Evolutionary conservation across 2,888 invertebrate species (phyloP).

Genomic region (Clanis bilineata): DNA sequence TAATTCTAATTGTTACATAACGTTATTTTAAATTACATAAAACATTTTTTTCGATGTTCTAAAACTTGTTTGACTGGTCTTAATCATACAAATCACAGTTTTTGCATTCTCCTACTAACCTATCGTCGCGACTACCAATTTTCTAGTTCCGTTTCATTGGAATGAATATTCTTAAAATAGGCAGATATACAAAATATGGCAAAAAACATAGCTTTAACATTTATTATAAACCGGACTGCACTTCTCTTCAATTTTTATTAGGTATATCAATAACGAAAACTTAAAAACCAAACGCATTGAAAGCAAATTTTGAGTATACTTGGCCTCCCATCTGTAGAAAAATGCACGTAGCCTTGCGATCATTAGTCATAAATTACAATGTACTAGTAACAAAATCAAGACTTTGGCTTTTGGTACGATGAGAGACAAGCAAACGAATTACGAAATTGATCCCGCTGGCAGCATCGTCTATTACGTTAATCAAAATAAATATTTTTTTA

Average conservation of each 20-base stretch:
- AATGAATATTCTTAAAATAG: constrained; percentile 67
- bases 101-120: constrained; percentile 78
- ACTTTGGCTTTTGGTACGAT: not conserved
- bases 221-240: constrained; percentile 27
- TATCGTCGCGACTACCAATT: constrained; percentile 75
- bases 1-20: constrained; percentile 61
- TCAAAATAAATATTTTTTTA: no score
- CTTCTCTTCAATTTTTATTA: constrained; percentile 2
- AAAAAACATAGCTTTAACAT: constrained; percentile 43
- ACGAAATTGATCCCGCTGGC: no score
- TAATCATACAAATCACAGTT: constrained; percentile 81
- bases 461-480: no score
- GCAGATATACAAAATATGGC: constrained; percentile 69
- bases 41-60: constrained; percentile 80
- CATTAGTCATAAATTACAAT: not conserved
- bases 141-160: constrained; percentile 67
- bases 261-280: not conserved
- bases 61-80: constrained; percentile 81
- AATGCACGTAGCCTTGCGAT: not conserved
- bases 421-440: not conserved
- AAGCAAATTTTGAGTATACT: not conserved
- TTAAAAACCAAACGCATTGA: not conserved
- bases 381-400: not conserved
- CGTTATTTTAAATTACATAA: constrained; percentile 70
- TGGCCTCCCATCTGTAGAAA: not conserved